These are phyloP conservation scores for Pheosia tremula DNA, from an alignment of 2,888 invertebrate species.

Conservation along the genomic window DNA sequence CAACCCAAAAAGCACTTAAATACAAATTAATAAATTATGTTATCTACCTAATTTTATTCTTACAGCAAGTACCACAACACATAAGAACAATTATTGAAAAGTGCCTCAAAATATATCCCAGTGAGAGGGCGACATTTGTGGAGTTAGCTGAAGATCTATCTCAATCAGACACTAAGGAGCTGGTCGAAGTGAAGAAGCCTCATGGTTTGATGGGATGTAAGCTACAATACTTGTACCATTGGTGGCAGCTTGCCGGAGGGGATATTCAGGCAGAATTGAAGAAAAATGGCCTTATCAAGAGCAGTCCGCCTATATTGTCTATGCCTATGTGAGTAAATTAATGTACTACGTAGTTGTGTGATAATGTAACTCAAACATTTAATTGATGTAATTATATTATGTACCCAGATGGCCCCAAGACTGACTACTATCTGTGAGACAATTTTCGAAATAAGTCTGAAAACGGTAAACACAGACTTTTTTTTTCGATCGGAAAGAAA, in stretches of 20 bases:
- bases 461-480: no score
- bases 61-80: constrained; percentile 84
- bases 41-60: constrained; percentile 11
- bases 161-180: constrained; percentile 61
- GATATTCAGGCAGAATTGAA: constrained; percentile 96
- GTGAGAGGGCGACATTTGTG: constrained; percentile 79
- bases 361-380: no score
- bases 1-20: no score
- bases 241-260: constrained; percentile 98
- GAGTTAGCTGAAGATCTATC: constrained; percentile 82
- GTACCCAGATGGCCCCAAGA: no score
- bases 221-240: constrained; percentile 94
- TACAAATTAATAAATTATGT: no score
- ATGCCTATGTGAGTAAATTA: constrained; percentile 87
- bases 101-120: constrained; percentile 88
- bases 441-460: no score
- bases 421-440: no score
- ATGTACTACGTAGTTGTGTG: no score
- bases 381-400: no score
- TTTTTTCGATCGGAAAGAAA: no score
- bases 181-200: constrained; percentile 72
- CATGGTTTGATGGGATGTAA: constrained; percentile 79
- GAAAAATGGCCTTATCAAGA: constrained; percentile 95
- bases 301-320: constrained; percentile 92
- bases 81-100: constrained; percentile 87